Base-by-base conservation (phyloP, 2,888 invertebrate genomes). In the Eubasilissa splendida region DNA sequence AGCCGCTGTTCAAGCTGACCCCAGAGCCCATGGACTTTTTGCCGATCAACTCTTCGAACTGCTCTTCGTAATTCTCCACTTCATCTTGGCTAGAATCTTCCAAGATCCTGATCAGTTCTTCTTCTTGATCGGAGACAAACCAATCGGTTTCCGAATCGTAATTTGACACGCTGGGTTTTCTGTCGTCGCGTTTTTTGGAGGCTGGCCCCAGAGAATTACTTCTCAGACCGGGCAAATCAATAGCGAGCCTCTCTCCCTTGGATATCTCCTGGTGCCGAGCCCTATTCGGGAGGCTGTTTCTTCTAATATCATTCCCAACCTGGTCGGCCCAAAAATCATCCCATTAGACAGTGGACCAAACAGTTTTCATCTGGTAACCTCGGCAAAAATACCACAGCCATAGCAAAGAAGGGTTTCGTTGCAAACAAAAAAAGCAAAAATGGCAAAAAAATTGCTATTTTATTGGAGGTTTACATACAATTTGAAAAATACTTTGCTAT, bases 101-200 rank as follows among this genome's bases (percentile, higher is more conserved):
- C 85, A 95, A 90, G 85, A 95, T 93, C 85, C 93, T 93, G 85
- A 95, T 90, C 73, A 95, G 90, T 88, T 95, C 95, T 84, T 95
- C 95, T 86, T 95, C 95, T 88, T 95, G 94, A 87, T 95, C 95
- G 31, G 95, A 95, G 87, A 94, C 93, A 90, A 94, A 93, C 90
- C 94, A 92, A 87, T 95, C 95, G 70, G 94, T 94, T 87, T 94
- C 94, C 53, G 94, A 94, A 87, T 93, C 94, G 84, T 89, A 86
- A 83, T 86, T 85, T n/a, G 82, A 89, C 22, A 80, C 31, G 70
- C 80, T 80, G 22, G 58, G 59, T 68, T 80, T 81, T 52, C 73
- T 50, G n/a, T 59, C 52, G 11, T 56, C 50, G 31, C 42, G 14
- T 22, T 71, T 71, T n/a, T 60, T 78, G 65, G n/a, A 12, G 12